Conservation (phyloP, 1,140 invertebrate species). For the Diabrotica undecimpunctata region DNA sequence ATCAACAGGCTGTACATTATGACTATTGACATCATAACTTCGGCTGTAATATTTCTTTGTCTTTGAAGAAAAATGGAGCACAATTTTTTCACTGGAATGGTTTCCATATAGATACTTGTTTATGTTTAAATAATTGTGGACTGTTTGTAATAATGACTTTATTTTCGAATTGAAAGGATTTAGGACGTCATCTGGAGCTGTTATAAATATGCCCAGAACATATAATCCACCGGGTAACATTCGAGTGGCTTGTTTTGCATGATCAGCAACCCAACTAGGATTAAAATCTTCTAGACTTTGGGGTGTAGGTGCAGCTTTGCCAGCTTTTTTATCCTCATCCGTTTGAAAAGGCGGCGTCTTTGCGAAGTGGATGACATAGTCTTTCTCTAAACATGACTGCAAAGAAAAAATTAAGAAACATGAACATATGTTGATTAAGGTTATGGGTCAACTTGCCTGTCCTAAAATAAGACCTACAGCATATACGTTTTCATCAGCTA, state of each 20-base stretch:
- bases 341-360: conserved; percentile 58
- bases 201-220: conserved; percentile 63
- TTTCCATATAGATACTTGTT: conserved; percentile 60
- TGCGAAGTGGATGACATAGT: conserved; percentile 69
- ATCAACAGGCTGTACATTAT: conserved; percentile 54
- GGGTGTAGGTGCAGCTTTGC: conserved; percentile 35
- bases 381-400: conserved; percentile 58
- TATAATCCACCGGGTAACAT: conserved; percentile 80
- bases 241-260: conserved; percentile 68
- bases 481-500: conserved; percentile 51
- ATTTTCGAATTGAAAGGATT: conserved; percentile 53
- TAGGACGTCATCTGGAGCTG: conserved; percentile 63
- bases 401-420: conserved; percentile 29
- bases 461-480: conserved; percentile 65
- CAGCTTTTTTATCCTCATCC: conserved; percentile 40
- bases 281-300: conserved; percentile 50
- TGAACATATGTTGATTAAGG: conserved; percentile 31
- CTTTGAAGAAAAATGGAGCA: conserved; percentile 53
- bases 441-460: conserved; percentile 52
- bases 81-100: conserved; percentile 49
- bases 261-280: conserved; percentile 63
- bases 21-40: conserved; percentile 48
- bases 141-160: conserved; percentile 53
- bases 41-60: conserved; percentile 49
- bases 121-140: conserved; percentile 53